Conservation (phyloP, 2,113 vertebrate species). For the Mola mola region DNA sequence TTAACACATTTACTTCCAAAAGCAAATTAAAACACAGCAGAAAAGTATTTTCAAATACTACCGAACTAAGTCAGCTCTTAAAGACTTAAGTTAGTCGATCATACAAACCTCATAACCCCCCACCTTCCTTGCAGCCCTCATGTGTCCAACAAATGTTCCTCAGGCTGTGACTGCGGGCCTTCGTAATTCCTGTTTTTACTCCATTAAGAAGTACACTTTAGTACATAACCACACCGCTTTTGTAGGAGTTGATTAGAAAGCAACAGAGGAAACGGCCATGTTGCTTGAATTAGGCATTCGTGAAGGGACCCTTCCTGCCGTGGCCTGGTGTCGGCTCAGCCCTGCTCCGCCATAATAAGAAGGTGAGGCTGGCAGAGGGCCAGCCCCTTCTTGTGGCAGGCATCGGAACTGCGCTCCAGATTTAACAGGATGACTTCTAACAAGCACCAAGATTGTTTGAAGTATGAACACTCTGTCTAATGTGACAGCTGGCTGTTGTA, state of each 20-base stretch:
- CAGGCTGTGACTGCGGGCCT: slow-evolving; percentile 41
- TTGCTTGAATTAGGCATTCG: slow-evolving; percentile 76
- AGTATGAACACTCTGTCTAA: slow-evolving; percentile 67
- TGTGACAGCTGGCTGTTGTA: slow-evolving; percentile 78
- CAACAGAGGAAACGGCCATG: slow-evolving; percentile 69
- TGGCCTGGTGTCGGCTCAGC: slow-evolving; percentile 53
- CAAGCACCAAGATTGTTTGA: slow-evolving; percentile 76
- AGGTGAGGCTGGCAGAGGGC: slow-evolving; percentile 74
- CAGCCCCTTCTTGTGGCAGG: slow-evolving; percentile 79
- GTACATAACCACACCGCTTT: slow-evolving; percentile 77
- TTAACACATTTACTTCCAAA: slow-evolving; percentile 6
- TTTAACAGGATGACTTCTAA: slow-evolving; percentile 76
- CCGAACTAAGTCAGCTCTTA: no score
- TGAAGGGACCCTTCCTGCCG: slow-evolving; percentile 60
- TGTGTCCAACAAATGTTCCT: slow-evolving; percentile 77
- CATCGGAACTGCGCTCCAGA: slow-evolving; percentile 73
- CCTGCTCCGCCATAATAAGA: slow-evolving; percentile 73
- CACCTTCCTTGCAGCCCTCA: slow-evolving; percentile 47
- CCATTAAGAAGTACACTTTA: slow-evolving; percentile 80
- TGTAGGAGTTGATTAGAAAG: slow-evolving; percentile 79
- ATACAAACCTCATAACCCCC: slow-evolving; percentile 19
- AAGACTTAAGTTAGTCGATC: no score
- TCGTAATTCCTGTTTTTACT: slow-evolving; percentile 70
- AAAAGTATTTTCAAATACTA: neutral
- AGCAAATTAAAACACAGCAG: slow-evolving; percentile 15